A percentile compares a stretch with the other conserved stretches of the same genome.
phyloP scores from a whole-genome alignment of 2,888 invertebrate genomes.

The Tetramorium bicarinatum region DNA sequence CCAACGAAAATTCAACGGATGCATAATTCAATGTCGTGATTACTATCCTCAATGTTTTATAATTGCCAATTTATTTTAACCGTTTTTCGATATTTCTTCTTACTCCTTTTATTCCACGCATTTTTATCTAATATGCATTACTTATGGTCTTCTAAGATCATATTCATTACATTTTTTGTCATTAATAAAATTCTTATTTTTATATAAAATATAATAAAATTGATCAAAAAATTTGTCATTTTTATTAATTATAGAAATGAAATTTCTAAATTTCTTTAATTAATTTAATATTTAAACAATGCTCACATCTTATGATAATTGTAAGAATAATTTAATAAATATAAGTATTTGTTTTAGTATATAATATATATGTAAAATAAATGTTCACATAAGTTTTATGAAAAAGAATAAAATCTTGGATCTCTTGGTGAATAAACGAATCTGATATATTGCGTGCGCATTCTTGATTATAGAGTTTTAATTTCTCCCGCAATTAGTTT shows the following conservation, averaged over 20 bases:
- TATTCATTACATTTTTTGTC: background rate
- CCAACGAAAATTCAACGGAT: constrained; percentile 30
- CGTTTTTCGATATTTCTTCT: background rate
- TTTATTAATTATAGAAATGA: background rate
- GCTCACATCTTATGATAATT: background rate
- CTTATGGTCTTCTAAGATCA: background rate
- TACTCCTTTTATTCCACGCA: background rate
- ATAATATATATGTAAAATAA: background rate
- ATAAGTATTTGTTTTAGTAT: too few relatives aligned
- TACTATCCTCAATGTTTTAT: constrained; percentile 7
- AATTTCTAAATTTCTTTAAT: background rate
- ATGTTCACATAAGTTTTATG: background rate
- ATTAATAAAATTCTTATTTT: background rate
- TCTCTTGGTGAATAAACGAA: background rate
- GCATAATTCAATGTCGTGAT: constrained; percentile 23
- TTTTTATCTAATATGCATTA: background rate
- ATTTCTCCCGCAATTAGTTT: constrained; percentile 26
- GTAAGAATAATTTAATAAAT: too few relatives aligned
- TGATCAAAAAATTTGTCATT: background rate
- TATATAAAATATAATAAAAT: background rate
- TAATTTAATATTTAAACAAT: constrained; percentile 3
- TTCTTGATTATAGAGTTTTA: constrained; percentile 1
- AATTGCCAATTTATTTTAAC: background rate
- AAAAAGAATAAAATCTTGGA: background rate
- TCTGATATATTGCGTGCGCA: background rate